Evolutionary conservation across 2,888 invertebrate species (phyloP), one percentile per base, ranked within the genome.

Genomic region (Polydrusus tereticollis): DNA sequence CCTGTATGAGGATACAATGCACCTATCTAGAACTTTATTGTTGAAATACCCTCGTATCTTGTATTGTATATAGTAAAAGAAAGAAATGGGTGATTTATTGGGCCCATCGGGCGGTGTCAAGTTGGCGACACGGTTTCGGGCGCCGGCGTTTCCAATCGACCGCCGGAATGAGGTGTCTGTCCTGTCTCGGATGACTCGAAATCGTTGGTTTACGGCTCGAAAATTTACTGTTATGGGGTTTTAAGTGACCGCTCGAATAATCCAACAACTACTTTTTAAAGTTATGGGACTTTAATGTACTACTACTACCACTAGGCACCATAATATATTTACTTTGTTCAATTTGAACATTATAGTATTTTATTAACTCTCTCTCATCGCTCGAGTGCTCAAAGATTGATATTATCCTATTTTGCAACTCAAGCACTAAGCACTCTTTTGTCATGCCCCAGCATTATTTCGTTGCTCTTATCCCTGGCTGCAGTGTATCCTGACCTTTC

Each of bases 11-110:
- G n/a, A n/a, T n/a, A n/a, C n/a, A n/a, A n/a, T n/a, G n/a, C n/a
- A n/a, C n/a, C n/a, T n/a, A n/a, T n/a, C n/a, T n/a, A n/a, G n/a
- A n/a, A n/a, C n/a, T n/a, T n/a, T n/a, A n/a, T n/a, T 36, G 7
- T 8, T 36, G 12, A 36, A 10, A 10, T 36, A 10, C 41, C 41
- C 41, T 6, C n/a, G 41, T 41, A 41, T 41, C 6, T 1, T 1
- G 41, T 4, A 41, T 16, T 16, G 41, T 41, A 16, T n/a, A n/a
- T n/a, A 45, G 21, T 12, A 23, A 47, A 55, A 55, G 47, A 50
- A 63, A 47, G 18, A 50, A 59, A 69, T 43, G 69, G 76, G 74
- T 75, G 75, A 75, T 75, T 75, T 75, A 75, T 75, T 66, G 62
- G 72, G 41, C 67, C 70, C 65, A 64, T 66, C 57, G 43, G 58